phyloP scores from a whole-genome alignment of 2,888 invertebrate genomes.

The Ochropacha duplaris region DNA sequence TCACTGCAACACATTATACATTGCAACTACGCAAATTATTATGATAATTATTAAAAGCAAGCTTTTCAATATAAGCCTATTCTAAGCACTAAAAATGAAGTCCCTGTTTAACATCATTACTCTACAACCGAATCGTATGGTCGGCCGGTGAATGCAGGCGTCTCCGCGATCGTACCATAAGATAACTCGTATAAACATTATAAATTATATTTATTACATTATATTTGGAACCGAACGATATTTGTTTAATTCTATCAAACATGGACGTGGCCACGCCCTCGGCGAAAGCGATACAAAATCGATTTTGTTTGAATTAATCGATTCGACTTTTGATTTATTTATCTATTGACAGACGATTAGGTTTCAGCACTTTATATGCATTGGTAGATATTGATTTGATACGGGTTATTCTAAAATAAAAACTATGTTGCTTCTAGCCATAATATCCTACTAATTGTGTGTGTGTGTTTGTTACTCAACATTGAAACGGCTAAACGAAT shows the following conservation, averaged over 20 bases:
- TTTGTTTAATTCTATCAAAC: constrained; percentile 73
- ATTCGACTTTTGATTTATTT: constrained; percentile 18
- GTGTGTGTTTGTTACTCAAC: too few relatives aligned
- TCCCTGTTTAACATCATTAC: constrained; percentile 15
- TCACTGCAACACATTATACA: too few relatives aligned
- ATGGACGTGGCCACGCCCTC: constrained; percentile 48
- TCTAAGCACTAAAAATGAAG: neutral
- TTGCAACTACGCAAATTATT: too few relatives aligned
- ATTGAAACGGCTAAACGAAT: too few relatives aligned
- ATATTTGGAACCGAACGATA: constrained; percentile 66
- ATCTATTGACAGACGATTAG: neutral
- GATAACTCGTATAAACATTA: constrained; percentile 76
- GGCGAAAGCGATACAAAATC: constrained; percentile 37
- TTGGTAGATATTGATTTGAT: too few relatives aligned
- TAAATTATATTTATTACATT: constrained; percentile 81
- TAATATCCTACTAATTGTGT: too few relatives aligned
- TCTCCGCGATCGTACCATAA: constrained; percentile 64
- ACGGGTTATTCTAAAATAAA: too few relatives aligned
- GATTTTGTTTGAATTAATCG: constrained; percentile 23
- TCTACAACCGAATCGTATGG: constrained; percentile 43
- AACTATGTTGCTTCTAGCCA: too few relatives aligned
- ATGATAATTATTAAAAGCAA: too few relatives aligned
- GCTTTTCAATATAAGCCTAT: too few relatives aligned
- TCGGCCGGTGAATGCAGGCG: constrained; percentile 55
- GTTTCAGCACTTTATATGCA: too few relatives aligned